Evolutionary conservation across 2,888 invertebrate species (phyloP), one percentile per base, ranked within the genome.

Genomic region (Ochropleura plecta): DNA sequence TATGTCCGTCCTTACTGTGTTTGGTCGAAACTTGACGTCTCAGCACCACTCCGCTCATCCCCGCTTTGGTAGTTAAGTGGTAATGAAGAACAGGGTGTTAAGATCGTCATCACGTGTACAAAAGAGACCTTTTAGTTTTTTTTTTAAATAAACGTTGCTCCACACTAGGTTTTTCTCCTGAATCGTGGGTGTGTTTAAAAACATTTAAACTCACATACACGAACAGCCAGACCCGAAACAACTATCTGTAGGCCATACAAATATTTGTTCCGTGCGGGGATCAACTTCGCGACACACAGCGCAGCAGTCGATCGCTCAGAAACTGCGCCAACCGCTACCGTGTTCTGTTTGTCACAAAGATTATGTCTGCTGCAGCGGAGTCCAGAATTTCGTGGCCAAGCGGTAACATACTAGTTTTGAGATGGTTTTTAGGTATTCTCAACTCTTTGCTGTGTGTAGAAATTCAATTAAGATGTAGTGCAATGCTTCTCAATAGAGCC

Each of bases 391-490:
- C 40, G 6, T 60, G 60, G 42, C 5, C 42, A 12, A 3, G 42
- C 44, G 3, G n/a, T 60, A n/a, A 62, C 12, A 0, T 46, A 57
- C 20, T 72, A 44, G 16, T 64, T 42, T 18, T n/a, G 6, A 16
- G 16, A 70, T 55, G 14, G 20, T 8, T 10, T n/a, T 44, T n/a
- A 18, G 20, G 20, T 20, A 57, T 57, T 14, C 8, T 20, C 10
- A 20, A 51, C 20, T 49, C 20, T 72, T 57, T 48, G 42, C 18
- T 42, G 20, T 42, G 12, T 20, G 48, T 48, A 0, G 42, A 59
- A n/a, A 59, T 49, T n/a, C 42, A 44, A 59, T 73, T 59, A 44
- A 72, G 42, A 16, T 42, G 16, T 30, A 44, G 18, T 53, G 30
- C 40, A 18, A 10, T 49, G 44, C 16, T 49, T 49, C 42, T 73